These are phyloP conservation scores for Ostrea denselamellosa DNA, from an alignment of 1,140 invertebrate genomes.

Conservation along the genomic window DNA sequence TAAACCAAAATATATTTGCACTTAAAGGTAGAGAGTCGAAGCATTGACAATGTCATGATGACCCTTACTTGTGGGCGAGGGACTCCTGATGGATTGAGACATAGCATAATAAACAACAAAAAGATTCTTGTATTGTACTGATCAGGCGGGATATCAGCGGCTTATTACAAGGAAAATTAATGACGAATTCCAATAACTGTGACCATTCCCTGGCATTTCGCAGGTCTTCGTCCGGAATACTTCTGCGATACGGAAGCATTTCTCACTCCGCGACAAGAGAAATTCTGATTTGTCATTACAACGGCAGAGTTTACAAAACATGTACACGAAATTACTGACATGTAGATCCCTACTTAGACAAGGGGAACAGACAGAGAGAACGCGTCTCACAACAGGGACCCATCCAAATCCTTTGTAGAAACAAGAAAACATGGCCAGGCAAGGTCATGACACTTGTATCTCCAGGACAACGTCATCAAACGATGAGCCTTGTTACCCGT, in stretches of 20 bases:
- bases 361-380: background rate
- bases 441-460: background rate
- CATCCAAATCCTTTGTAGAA: background rate
- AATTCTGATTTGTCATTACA: slow-evolving; percentile 7
- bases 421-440: background rate
- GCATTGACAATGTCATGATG: background rate
- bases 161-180: background rate
- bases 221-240: background rate
- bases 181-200: slow-evolving; percentile 4
- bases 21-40: background rate
- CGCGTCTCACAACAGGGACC: background rate
- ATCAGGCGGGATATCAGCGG: background rate
- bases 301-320: background rate
- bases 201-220: background rate
- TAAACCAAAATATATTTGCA: background rate
- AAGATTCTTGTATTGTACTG: background rate
- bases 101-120: background rate
- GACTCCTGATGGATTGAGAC: background rate
- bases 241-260: slow-evolving; percentile 3
- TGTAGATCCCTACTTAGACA: background rate
- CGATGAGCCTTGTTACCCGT: background rate
- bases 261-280: background rate
- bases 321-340: background rate
- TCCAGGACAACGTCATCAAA: background rate
- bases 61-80: background rate